phyloP scores from a whole-genome alignment of 2,888 invertebrate genomes.

The Lacanobia wlatinum region DNA sequence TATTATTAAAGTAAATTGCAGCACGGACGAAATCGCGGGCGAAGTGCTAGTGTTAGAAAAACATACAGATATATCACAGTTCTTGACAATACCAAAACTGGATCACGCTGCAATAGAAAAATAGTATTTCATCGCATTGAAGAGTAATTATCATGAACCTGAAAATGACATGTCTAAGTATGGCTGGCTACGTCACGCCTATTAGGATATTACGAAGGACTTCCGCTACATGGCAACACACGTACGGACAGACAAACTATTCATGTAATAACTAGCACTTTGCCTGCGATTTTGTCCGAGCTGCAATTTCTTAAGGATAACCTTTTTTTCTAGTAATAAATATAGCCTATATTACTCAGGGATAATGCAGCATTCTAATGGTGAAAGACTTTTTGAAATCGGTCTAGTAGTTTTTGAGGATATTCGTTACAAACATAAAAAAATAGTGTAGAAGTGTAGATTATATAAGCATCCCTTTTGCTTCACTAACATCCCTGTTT shows the following conservation, averaged over 20 bases:
- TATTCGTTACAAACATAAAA: no score
- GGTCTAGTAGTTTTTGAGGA: no score
- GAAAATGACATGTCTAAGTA: constrained; percentile 59
- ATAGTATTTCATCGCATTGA: constrained; percentile 34
- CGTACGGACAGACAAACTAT: constrained; percentile 56
- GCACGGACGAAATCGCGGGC: no score
- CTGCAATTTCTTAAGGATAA: no score
- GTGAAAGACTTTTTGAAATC: no score
- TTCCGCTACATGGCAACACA: constrained; percentile 69
- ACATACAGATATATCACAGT: constrained; percentile 6
- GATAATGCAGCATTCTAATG: no score
- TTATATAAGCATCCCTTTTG: background rate
- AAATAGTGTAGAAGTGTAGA: no score
- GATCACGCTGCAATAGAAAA: constrained; percentile 12
- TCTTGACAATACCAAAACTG: constrained; percentile 37
- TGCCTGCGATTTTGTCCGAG: no score
- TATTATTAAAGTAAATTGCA: no score
- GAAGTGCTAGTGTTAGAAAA: constrained; percentile 47
- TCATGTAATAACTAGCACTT: background rate
- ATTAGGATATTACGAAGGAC: constrained; percentile 78
- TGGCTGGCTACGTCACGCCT: constrained; percentile 65
- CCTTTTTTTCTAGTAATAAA: no score
- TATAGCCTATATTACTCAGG: no score
- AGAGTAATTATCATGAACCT: constrained; percentile 66
- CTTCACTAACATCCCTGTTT: constrained; percentile 1